phyloP scores from a whole-genome alignment of 2,797 vertebrate genomes.

The Balearica regulorum region DNA sequence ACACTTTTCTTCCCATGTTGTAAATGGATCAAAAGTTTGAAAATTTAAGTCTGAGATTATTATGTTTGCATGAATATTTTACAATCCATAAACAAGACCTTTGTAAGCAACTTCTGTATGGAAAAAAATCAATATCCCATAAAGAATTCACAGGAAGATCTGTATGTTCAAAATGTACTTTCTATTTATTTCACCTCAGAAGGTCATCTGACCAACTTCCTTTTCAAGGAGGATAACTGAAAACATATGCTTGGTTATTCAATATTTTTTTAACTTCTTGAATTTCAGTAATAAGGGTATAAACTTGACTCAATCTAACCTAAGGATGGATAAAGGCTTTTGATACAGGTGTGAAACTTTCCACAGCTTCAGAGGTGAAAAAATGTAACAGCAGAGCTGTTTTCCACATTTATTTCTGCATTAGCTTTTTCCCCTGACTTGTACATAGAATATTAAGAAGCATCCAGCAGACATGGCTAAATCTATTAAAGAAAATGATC shows the following conservation, averaged over 20 bases:
- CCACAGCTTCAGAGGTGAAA: neutral
- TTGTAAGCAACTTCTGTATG: neutral
- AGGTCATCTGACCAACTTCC: neutral
- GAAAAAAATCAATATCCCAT: conserved; percentile 10
- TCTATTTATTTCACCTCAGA: conserved; percentile 50
- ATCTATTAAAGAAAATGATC: neutral
- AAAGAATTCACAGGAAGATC: neutral
- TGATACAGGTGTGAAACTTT: neutral
- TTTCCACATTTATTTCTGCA: neutral
- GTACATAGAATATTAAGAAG: neutral
- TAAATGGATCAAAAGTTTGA: neutral
- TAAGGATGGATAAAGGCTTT: neutral
- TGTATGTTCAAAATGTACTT: conserved; percentile 39
- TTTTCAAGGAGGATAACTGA: conserved; percentile 16
- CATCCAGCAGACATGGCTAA: neutral
- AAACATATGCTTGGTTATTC: conserved; percentile 19
- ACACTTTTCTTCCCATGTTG: neutral
- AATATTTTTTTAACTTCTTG: neutral
- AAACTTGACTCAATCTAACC: neutral
- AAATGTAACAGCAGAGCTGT: neutral
- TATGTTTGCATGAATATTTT: neutral
- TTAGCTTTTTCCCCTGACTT: neutral
- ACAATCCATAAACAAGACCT: conserved; percentile 25
- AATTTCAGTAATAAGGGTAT: neutral
- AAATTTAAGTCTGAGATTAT: neutral